These are phyloP conservation scores for Epirrhoe tristata DNA, from an alignment of 2,888 invertebrate genomes.

Conservation along the genomic window DNA sequence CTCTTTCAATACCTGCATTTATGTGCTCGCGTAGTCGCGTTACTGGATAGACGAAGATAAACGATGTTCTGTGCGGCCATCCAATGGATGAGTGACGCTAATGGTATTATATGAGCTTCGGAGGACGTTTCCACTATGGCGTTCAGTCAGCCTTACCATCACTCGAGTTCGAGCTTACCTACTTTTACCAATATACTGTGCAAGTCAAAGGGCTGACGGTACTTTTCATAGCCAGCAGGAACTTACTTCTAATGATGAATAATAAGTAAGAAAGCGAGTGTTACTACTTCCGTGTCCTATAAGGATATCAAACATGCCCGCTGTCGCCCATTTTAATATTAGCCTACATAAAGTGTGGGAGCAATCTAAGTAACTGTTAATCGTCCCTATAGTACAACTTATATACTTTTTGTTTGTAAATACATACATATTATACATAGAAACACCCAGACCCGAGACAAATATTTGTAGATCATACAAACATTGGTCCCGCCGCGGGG, in stretches of 20 bases:
- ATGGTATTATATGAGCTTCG: too few species aligned
- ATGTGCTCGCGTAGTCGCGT: too few species aligned
- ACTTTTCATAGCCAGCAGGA: constrained; percentile 25
- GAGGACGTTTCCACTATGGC: too few species aligned
- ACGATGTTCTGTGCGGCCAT: too few species aligned
- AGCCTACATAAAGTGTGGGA: neutral
- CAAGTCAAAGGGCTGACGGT: constrained; percentile 18
- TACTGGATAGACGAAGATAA: too few species aligned
- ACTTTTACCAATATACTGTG: constrained; percentile 7
- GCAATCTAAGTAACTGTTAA: neutral
- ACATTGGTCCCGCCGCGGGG: too few species aligned
- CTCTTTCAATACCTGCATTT: neutral
- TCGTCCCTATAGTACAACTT: neutral
- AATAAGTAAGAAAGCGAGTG: constrained; percentile 24
- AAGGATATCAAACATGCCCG: constrained; percentile 27
- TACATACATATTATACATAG: too few species aligned
- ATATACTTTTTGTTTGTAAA: too few species aligned
- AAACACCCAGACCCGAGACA: too few species aligned
- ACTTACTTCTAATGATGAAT: constrained; percentile 24
- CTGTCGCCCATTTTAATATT: constrained; percentile 20
- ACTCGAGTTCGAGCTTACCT: neutral
- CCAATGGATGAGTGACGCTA: too few species aligned
- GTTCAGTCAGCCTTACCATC: too few species aligned
- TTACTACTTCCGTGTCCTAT: constrained; percentile 24
- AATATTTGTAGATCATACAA: too few species aligned